A percentile compares a stretch with the other conserved stretches of the same genome.
These are phyloP conservation scores for Zosterops hypoxanthus DNA, from an alignment of 2,113 vertebrate genomes.

Conservation along the genomic window DNA sequence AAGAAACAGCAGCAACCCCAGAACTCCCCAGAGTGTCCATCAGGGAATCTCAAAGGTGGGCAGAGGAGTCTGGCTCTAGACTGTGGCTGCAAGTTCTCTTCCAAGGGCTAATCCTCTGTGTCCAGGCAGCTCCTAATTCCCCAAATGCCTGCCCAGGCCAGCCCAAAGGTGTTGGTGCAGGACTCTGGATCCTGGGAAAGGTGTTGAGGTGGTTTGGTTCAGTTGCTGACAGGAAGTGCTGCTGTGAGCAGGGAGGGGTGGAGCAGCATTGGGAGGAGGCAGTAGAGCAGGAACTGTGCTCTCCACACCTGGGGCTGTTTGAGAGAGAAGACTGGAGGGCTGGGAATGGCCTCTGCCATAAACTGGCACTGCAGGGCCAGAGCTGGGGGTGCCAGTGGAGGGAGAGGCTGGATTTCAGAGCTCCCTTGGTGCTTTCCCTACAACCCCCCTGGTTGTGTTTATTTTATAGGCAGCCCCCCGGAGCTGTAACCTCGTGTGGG, in stretches of 20 bases:
- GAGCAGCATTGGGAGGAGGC: not conserved
- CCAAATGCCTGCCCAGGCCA: not conserved
- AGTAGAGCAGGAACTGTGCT: rapidly evolving
- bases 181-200: not conserved
- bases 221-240: not conserved
- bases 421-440: not conserved
- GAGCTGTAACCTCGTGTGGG: conserved; percentile 46
- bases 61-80: not conserved
- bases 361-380: not conserved
- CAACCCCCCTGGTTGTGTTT: conserved; percentile 16
- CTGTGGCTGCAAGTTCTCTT: not conserved
- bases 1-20: not conserved
- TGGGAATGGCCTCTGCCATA: not conserved
- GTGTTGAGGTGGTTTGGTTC: not conserved
- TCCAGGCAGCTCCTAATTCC: not conserved
- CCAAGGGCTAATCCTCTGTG: not conserved
- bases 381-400: not conserved
- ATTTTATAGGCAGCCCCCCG: conserved; percentile 59
- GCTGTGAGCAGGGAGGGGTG: not conserved
- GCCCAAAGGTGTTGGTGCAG: not conserved
- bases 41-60: not conserved
- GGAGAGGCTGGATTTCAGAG: not conserved
- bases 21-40: not conserved
- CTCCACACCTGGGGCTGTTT: rapidly evolving
- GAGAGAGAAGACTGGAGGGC: rapidly evolving